Base-by-base conservation (phyloP, 2,888 invertebrate genomes). In the Cartodere bifasciata region DNA sequence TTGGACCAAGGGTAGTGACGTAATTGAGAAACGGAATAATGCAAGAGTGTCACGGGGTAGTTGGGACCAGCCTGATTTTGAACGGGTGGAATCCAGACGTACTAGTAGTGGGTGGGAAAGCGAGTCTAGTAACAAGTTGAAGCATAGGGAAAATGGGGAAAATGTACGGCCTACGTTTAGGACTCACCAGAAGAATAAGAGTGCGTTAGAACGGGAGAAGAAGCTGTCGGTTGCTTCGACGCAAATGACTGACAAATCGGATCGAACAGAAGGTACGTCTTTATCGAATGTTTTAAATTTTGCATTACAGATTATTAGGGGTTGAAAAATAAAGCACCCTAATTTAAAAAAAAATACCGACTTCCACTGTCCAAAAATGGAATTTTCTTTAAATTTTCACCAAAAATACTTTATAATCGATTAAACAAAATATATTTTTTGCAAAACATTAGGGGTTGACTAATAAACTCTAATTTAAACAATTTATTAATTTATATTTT, bases 191-290 rank as follows among this genome's bases (percentile, higher is more conserved):
- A 48, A 54, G 36, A 60, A 51, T 34, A 58, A 60, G 37, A 55
- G 49, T 36, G 72, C 67, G 1, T 72, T 74, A 49, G 81, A 82
- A 46, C 72, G 77, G 3, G 80, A 82, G 41, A 57, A 62, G 28
- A 73, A 83, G 36, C 70, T 81, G 45, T 73, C 75, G 32, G 80
- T 82, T 1, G 77, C 80, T 1, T 80, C 81, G 0, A 83, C 83
- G 0, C 72, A 78, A 43, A 72, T 73, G 27, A 80, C 81, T 0
- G 82, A 82, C 39, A 75, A 71, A 53, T 70, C 70, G 35, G 77
- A 76, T 39, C 67, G 65, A 41, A 62, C 63, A 13, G 70, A 70
- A 46, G 56, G 63, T 63, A 49, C 48, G n/a, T n/a, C n/a, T n/a
- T n/a, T n/a, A n/a, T n/a, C n/a, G n/a, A n/a, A n/a, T n/a, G n/a